A percentile compares a stretch with the other conserved stretches of the same genome.
These are phyloP conservation scores for Crypturellus undulatus DNA, from an alignment of 2,113 vertebrate species.

Conservation along the genomic window DNA sequence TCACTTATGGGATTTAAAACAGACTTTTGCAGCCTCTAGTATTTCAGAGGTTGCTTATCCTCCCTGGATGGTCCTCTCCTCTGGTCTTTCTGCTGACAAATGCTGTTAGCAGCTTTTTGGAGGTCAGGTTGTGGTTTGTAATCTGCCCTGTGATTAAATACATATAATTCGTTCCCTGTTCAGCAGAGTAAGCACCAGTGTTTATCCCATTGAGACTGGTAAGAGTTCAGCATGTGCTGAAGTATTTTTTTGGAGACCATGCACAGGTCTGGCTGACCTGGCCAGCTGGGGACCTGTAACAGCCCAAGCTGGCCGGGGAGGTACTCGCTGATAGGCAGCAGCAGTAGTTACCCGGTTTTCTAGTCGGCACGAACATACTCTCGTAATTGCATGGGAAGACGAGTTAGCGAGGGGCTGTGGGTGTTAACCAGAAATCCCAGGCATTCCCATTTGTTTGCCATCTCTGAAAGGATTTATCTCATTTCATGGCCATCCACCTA, in stretches of 20 bases:
- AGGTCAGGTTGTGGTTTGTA: slow-evolving; percentile 38
- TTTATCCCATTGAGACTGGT: background rate
- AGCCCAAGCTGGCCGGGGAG: background rate
- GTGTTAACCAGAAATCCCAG: background rate
- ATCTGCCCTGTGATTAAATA: slow-evolving; percentile 35
- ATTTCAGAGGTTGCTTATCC: slow-evolving; percentile 18
- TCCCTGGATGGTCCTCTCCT: background rate
- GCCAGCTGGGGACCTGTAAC: fast-evolving
- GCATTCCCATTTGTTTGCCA: background rate
- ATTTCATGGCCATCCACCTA: background rate
- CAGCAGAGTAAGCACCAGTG: slow-evolving; percentile 14
- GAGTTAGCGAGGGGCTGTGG: background rate
- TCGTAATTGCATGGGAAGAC: background rate
- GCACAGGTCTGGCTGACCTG: background rate
- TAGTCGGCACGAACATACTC: background rate
- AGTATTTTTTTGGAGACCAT: background rate
- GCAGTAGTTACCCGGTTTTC: fast-evolving
- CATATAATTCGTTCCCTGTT: slow-evolving; percentile 43
- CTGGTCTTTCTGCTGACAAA: slow-evolving; percentile 37
- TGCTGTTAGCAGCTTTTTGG: slow-evolving; percentile 1
- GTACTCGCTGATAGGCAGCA: background rate
- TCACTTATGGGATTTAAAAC: background rate
- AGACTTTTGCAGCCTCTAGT: background rate
- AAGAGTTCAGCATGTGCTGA: background rate
- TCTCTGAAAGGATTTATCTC: background rate